These are phyloP conservation scores for Gambusia affinis DNA, from an alignment of 2,113 vertebrate genomes.

Conservation along the genomic window DNA sequence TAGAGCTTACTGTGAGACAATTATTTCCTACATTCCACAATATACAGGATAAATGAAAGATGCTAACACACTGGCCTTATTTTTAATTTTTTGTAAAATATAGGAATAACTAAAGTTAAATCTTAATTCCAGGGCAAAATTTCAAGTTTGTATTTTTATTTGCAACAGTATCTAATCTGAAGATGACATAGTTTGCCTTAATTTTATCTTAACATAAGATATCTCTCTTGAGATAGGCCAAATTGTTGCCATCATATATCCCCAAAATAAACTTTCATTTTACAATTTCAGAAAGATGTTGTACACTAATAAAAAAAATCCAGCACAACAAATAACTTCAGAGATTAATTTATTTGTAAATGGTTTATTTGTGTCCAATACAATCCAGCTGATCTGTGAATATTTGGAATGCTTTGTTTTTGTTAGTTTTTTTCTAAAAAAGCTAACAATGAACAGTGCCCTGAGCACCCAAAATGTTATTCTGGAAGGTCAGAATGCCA, in stretches of 20 bases:
- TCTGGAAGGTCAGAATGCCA: too few species aligned
- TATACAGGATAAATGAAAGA: not conserved
- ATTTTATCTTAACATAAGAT: not conserved
- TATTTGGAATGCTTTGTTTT: not conserved
- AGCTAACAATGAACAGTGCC: too few species aligned
- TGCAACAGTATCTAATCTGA: not conserved
- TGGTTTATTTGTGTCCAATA: not conserved
- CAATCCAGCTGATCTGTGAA: too few species aligned
- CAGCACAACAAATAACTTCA: not conserved
- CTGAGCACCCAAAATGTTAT: too few species aligned
- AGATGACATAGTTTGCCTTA: not conserved
- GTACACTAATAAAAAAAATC: not conserved
- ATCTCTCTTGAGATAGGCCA: not conserved
- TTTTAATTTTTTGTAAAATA: not conserved
- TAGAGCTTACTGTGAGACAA: constrained; percentile 2
- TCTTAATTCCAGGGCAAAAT: not conserved
- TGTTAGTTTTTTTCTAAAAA: not conserved
- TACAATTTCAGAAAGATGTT: not conserved
- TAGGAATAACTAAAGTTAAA: not conserved
- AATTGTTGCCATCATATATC: not conserved
- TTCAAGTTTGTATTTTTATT: not conserved
- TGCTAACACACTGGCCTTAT: too few species aligned
- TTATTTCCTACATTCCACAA: not conserved
- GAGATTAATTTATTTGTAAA: not conserved
- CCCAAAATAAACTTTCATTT: not conserved